phyloP scores from a whole-genome alignment of 2,797 vertebrate genomes.

The Gymnodraco acuticeps region DNA sequence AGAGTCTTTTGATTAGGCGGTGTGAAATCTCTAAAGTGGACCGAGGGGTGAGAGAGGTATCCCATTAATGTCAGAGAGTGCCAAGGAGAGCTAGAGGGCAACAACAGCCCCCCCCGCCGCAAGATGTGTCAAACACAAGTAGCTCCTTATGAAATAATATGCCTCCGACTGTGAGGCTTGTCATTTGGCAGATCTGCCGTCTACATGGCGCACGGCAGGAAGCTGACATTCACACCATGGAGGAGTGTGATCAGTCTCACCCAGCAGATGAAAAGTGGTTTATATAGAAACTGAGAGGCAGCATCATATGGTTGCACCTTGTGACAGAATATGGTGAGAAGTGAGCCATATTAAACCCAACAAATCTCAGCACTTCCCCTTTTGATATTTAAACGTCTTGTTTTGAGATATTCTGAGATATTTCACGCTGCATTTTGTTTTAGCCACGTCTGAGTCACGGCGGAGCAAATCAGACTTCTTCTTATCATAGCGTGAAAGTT shows the following conservation, averaged over 20 bases:
- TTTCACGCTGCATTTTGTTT: constrained; percentile 26
- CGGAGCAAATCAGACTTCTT: background rate
- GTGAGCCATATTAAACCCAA: constrained; percentile 65
- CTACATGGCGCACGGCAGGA: constrained; percentile 75
- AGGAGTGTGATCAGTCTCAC: constrained; percentile 82
- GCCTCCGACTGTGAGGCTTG: constrained; percentile 71
- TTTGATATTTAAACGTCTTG: constrained; percentile 42
- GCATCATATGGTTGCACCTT: constrained; percentile 83
- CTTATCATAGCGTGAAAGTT: constrained; percentile 11
- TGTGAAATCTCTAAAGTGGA: constrained; percentile 60
- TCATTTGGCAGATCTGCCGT: constrained; percentile 75
- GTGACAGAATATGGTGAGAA: constrained; percentile 73
- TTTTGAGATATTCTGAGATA: constrained; percentile 47
- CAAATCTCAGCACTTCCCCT: constrained; percentile 56
- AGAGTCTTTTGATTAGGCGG: constrained; percentile 55
- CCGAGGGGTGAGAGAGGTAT: constrained; percentile 57
- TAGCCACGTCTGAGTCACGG: constrained; percentile 15
- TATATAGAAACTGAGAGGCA: constrained; percentile 83
- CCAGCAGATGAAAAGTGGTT: constrained; percentile 80
- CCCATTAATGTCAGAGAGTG: constrained; percentile 60
- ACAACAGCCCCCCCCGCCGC: constrained; percentile 52
- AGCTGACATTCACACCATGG: constrained; percentile 82
- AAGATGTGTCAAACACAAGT: constrained; percentile 75
- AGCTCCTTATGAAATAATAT: constrained; percentile 74
- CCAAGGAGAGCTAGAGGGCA: constrained; percentile 69